Evolutionary conservation across 2,888 invertebrate genomes (phyloP), one percentile per base, ranked within the genome.

Genomic region (Subacronicta megacephala): DNA sequence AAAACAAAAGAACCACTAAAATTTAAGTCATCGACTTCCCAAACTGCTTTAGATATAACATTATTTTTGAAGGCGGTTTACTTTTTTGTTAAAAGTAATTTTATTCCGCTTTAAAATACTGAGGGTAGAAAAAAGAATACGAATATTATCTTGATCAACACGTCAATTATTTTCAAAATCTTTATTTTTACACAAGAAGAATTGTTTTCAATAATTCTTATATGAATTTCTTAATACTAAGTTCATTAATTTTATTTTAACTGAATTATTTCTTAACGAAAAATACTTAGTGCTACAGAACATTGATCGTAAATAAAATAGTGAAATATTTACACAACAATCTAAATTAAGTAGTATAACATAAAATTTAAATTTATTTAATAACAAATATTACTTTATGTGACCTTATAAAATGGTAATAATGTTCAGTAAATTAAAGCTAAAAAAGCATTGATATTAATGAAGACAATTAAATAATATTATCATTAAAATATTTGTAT

Each of bases 271-370:
- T 77, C 83, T 84, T 86, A 80, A 81, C 79, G 72, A 85, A 82
- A 76, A 82, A 82, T 78, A 81, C 76, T 83, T 83, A 81, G 80
- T 81, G 78, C 82, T 83, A 89, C 81, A 85, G 86, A 89, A 87
- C 82, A 82, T 84, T 83, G 82, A 84, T 82, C 75, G 80, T 85
- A 89, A 90, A 88, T 82, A 87, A 87, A 85, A 83, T 84, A 85
- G 80, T 77, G 79, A 87, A 86, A 80, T 93, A 93, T 93, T 90
- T 93, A 93, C 93, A 92, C 85, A 93, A 93, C 91, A 90, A 89
- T 82, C 77, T 84, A 86, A 85, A 82, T 75, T 83, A 85, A 81
- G 81, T 87, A 87, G 76, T 76, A 72, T 83, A 89, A 90, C 82
- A 70, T 90, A 89, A 88, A 89, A 85, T 88, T 75, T 84, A 82